Evolutionary conservation across 1,140 invertebrate genomes (phyloP), one percentile per base, ranked within the genome.

Genomic region (Tigriopus japonicus): DNA sequence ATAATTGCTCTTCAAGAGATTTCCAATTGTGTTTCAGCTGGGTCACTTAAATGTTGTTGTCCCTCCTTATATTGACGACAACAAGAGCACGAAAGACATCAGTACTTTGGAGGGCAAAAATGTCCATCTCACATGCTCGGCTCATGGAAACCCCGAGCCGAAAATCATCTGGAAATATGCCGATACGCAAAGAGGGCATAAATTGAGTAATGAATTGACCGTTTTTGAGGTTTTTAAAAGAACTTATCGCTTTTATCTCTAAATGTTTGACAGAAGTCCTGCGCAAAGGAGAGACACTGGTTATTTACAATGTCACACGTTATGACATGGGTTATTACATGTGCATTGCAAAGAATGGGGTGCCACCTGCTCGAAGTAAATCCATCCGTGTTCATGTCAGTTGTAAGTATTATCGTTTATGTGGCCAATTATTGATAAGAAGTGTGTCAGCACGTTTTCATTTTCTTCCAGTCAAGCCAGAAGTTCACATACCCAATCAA

Each of bases 291-390:
- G 52, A 28, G 14, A 54, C 52, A 7, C 70, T 93, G 67, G 86
- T 90, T 67, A 82, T 93, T 73, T 80, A 78, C 2, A 77, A 83
- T 64, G 89, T 92, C 64, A 89, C 86, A 23, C 78, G 88, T 55
- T 72, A 91, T 53, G 86, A 89, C 68, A 91, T 91, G 87, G 87
- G 87, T n/a, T 83, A 84, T 42, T 91, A 90, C 73, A 76, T 92
- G 42, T 91, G 87, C 71, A 89, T 91, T 62, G 87, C 87, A 13
- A 64, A 69, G 35, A 88, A 88, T 67, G 85, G 85, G 9, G 82
- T 90, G 1, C 86, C 86, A 1, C 87, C 87, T 1, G 82, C 85
- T 1, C 84, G 89, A 59, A 87, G 85, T 76, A 89, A 90, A 72
- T 75, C 86, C 66, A 86, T 90, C 67, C 83, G 82, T 72, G 78